phyloP scores from a whole-genome alignment of 2,113 vertebrate species.

The Dipodomys ordii region DNA sequence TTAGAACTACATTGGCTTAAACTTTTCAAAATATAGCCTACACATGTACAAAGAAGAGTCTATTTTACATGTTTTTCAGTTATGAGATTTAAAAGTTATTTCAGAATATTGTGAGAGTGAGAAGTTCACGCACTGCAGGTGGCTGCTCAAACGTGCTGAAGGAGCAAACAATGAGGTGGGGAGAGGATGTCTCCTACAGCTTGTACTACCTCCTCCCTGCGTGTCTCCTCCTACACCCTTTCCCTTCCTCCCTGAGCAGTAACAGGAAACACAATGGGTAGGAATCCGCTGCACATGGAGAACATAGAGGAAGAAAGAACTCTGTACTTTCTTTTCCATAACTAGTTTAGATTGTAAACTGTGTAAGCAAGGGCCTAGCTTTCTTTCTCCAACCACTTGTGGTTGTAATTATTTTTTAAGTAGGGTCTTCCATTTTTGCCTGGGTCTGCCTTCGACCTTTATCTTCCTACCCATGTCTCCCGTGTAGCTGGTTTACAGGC shows the following conservation, averaged over 20 bases:
- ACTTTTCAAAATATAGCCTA: background rate
- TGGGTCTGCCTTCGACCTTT: no score
- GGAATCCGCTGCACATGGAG: constrained; percentile 2
- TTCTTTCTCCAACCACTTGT: background rate
- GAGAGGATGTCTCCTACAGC: no score
- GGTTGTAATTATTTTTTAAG: background rate
- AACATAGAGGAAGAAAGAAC: background rate
- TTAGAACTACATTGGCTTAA: background rate
- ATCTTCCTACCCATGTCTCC: no score
- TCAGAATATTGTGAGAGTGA: background rate
- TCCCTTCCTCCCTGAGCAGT: background rate
- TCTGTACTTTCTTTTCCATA: constrained; percentile 8
- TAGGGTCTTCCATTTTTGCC: no score
- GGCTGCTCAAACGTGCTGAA: background rate
- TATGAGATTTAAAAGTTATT: background rate
- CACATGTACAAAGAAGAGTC: background rate
- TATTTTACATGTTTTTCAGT: background rate
- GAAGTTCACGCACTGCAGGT: background rate
- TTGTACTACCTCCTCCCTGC: background rate
- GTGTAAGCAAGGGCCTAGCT: background rate
- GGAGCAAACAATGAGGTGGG: background rate
- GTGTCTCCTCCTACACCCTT: background rate
- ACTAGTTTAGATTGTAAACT: background rate
- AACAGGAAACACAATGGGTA: background rate
- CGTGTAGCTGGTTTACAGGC: no score